A percentile compares a stretch with the other conserved stretches of the same genome.
These are phyloP conservation scores for Scalopus aquaticus DNA, from an alignment of 2,113 vertebrate species.

Conservation along the genomic window DNA sequence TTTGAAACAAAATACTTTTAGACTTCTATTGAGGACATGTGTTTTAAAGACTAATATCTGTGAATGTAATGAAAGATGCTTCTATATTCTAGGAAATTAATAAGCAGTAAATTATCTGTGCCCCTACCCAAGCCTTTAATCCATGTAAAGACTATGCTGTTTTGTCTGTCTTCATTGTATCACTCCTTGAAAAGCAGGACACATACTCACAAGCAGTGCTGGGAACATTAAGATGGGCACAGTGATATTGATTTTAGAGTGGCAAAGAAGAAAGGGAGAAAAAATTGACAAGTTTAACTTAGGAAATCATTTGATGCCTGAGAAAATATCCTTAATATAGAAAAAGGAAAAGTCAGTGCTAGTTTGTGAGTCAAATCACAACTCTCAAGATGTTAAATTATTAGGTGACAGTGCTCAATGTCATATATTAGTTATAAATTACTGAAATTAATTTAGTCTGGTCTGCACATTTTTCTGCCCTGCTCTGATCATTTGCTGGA, in stretches of 20 bases:
- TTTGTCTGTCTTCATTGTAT: background rate
- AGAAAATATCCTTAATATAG: background rate
- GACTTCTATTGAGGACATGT: background rate
- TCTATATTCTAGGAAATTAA: background rate
- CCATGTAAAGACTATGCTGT: background rate
- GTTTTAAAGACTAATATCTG: background rate
- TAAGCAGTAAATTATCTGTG: background rate
- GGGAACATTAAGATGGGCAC: background rate
- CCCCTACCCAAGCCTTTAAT: background rate
- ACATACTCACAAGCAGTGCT: background rate
- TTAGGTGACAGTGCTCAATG: background rate
- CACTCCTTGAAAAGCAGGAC: background rate
- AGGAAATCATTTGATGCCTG: background rate
- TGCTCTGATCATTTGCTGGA: too few relatives aligned
- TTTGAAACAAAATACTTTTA: background rate
- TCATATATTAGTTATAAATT: background rate
- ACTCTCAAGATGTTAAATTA: background rate
- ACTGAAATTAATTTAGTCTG: background rate
- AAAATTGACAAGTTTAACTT: background rate
- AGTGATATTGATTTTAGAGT: background rate
- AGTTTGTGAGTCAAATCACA: background rate
- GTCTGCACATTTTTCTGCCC: background rate
- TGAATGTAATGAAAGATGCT: background rate
- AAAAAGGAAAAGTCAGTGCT: background rate
- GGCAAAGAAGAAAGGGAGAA: background rate